Percentiles rank a stretch among this genome's conserved stretches.
These are phyloP conservation scores for Syrrhaptes paradoxus DNA, from an alignment of 2,113 vertebrate genomes.

Conservation along the genomic window DNA sequence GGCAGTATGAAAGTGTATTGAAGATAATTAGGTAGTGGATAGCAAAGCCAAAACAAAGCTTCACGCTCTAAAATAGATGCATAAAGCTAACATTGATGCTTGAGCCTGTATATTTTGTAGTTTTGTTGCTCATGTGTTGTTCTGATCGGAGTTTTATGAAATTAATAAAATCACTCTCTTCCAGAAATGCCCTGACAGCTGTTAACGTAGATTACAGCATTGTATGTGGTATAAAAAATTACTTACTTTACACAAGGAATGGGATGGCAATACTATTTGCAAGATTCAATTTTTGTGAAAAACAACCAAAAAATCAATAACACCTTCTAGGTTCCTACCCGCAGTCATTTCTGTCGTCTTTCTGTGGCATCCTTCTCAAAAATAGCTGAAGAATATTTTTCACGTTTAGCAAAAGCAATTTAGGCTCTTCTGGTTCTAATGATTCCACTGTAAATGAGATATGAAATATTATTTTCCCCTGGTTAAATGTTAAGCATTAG, in stretches of 20 bases:
- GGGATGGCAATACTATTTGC: background rate
- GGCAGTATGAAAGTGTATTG: background rate
- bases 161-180: background rate
- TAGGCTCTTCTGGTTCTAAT: background rate
- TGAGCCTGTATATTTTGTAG: background rate
- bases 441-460: constrained; percentile 16
- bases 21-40: background rate
- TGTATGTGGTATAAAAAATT: background rate
- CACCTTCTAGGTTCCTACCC: background rate
- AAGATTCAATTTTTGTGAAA: background rate
- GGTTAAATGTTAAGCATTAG: background rate
- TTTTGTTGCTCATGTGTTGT: background rate
- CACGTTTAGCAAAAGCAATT: background rate
- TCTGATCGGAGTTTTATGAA: background rate
- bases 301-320: background rate
- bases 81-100: background rate
- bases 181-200: background rate
- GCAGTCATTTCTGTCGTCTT: background rate
- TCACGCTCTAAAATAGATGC: background rate
- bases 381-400: background rate
- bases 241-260: background rate
- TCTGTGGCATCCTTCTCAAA: background rate
- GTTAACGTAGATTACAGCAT: background rate
- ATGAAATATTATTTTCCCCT: background rate
- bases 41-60: background rate